Evolutionary conservation across 1,140 invertebrate genomes (phyloP), one percentile per base, ranked within the genome.

Genomic region (Hypsibius dujardini): DNA sequence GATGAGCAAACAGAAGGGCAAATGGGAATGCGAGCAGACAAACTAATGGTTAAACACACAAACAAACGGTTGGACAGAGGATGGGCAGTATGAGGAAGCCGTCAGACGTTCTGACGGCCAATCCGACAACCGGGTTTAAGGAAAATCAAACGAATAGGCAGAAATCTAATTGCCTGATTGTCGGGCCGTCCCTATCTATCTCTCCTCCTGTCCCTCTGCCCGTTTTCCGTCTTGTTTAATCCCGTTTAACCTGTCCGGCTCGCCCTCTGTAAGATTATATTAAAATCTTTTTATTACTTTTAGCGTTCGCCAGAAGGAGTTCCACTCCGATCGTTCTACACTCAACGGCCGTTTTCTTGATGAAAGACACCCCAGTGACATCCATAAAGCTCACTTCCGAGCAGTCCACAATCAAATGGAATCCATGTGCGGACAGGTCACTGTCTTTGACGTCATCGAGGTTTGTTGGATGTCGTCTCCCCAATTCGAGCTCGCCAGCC

Each of bases 381-480:
- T 67, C 62, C 12, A 67, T 42, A 45, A 67, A 67, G 42, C 62
- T 15, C 62, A 67, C 62, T 45, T 67, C 62, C 3, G 62, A 67
- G 62, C 62, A 67, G 62, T 67, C 62, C 7, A 67, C 3, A 12
- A 67, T 42, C 12, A 67, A 12, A 42, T 67, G 62, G 12, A 15
- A 67, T 42, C 42, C 62, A 42, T 12, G 12, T 7, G 50, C n/a
- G 50, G 50, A 0, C 7, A 12, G 7, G 7, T 7, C n/a, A n/a
- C n/a, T 56, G n/a, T 56, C 50, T 12, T n/a, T 56, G 50, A 56
- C 50, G 0, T 12, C n/a, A 12, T 56, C 50, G 0, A 12, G 7
- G n/a, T 56, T 0, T n/a, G 0, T 0, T 28, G 28, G 28, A 28
- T 28, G 28, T 28, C 28, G 28, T 28, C 28, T 28, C 28, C 28